phyloP scores from a whole-genome alignment of 2,888 invertebrate genomes.

The Eumerus sabulonum region DNA sequence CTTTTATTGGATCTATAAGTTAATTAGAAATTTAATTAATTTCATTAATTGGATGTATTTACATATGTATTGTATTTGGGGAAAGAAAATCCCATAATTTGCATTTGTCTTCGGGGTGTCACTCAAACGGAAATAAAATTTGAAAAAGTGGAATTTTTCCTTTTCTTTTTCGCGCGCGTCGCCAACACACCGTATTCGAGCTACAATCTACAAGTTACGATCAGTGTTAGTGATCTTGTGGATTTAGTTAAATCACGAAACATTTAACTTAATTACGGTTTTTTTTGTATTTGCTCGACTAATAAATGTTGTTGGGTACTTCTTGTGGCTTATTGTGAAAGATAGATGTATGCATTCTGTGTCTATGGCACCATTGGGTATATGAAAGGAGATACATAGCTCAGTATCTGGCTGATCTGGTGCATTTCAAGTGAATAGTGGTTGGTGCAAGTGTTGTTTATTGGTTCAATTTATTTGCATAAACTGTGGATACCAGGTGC shows the following conservation, averaged over 20 bases:
- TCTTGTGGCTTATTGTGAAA: not conserved
- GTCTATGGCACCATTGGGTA: too few species aligned
- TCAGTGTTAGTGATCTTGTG: slow-evolving; percentile 42
- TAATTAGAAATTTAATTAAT: not conserved
- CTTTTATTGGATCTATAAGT: too few species aligned
- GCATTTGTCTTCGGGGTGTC: slow-evolving; percentile 5
- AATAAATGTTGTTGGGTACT: not conserved
- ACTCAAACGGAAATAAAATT: slow-evolving; percentile 24
- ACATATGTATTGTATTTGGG: too few species aligned
- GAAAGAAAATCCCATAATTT: not conserved
- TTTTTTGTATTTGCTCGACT: not conserved
- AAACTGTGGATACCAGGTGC: slow-evolving; percentile 31
- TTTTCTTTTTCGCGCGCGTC: not conserved
- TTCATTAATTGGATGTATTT: too few species aligned
- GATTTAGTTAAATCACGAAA: slow-evolving; percentile 38
- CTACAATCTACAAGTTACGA: slow-evolving; percentile 17
- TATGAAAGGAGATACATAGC: too few species aligned
- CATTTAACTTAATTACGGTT: slow-evolving; percentile 17
- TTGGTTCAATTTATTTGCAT: slow-evolving; percentile 22
- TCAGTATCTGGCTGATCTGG: not conserved
- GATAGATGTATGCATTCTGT: not conserved
- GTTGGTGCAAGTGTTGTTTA: slow-evolving; percentile 21
- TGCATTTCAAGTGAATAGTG: slow-evolving; percentile 11
- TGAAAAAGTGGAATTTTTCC: not conserved
- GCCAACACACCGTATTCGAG: not conserved